These are phyloP conservation scores for Drosophila anceps DNA, from an alignment of 2,888 invertebrate species.

Conservation along the genomic window DNA sequence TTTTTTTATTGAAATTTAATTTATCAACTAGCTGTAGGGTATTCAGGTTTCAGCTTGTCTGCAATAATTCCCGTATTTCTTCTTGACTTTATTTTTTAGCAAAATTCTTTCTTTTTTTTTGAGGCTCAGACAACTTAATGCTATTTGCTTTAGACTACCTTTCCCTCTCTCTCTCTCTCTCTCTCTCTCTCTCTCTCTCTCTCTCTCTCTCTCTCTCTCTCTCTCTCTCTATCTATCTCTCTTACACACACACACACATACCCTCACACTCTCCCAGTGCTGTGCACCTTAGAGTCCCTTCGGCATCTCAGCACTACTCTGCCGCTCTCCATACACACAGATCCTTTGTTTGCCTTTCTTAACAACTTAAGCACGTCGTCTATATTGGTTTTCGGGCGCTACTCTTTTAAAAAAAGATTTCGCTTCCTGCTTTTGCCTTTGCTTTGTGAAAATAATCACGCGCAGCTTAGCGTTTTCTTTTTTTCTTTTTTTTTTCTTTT, in stretches of 20 bases:
- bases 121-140: slow-evolving; percentile 78
- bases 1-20: not conserved
- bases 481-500: slow-evolving; percentile 29
- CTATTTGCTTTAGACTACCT: slow-evolving; percentile 69
- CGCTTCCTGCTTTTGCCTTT: slow-evolving; percentile 67
- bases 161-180: slow-evolving; percentile 20
- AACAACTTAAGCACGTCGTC: slow-evolving; percentile 81
- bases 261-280: slow-evolving; percentile 18
- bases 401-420: slow-evolving; percentile 58
- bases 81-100: slow-evolving; percentile 49
- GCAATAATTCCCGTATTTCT: slow-evolving; percentile 5
- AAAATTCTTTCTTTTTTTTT: slow-evolving; percentile 48
- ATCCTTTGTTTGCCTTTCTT: slow-evolving; percentile 76
- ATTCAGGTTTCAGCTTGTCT: slow-evolving; percentile 18
- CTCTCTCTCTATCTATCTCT: slow-evolving; percentile 13
- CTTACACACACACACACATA: no score
- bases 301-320: slow-evolving; percentile 16
- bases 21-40: slow-evolving; percentile 23
- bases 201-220: slow-evolving; percentile 13
- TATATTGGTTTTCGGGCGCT: slow-evolving; percentile 76
- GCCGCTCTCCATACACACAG: slow-evolving; percentile 9
- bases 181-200: slow-evolving; percentile 14
- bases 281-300: slow-evolving; percentile 43
- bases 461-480: slow-evolving; percentile 66
- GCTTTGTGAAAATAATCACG: slow-evolving; percentile 79